These are phyloP conservation scores for Podocnemis expansa DNA, from an alignment of 2,113 vertebrate species.

Conservation along the genomic window DNA sequence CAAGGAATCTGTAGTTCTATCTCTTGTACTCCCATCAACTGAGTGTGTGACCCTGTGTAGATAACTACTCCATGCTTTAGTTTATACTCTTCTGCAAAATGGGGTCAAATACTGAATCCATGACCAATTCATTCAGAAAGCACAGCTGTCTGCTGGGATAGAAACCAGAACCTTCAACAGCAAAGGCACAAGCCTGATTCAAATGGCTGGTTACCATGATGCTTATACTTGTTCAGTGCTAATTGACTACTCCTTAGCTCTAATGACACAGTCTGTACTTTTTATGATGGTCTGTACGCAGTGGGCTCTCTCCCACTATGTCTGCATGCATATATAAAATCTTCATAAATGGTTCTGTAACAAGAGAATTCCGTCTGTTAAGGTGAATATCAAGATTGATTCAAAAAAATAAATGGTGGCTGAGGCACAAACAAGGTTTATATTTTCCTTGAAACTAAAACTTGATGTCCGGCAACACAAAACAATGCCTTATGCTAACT, in stretches of 20 bases:
- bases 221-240: neutral
- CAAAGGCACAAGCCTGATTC: neutral
- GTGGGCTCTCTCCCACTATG: neutral
- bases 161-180: neutral
- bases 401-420: rapidly evolving
- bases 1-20: neutral
- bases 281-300: rapidly evolving
- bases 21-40: no score
- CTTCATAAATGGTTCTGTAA: neutral
- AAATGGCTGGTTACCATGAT: neutral
- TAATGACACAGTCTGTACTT: neutral
- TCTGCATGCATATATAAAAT: rapidly evolving
- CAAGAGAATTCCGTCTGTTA: neutral
- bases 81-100: neutral
- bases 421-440: neutral
- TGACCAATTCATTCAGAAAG: neutral
- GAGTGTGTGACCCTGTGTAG: neutral
- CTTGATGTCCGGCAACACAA: neutral
- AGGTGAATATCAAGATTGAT: neutral
- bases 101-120: neutral
- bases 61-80: neutral
- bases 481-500: neutral
- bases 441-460: neutral
- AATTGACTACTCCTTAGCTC: neutral
- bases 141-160: neutral